These are phyloP conservation scores for Lytechinus pictus DNA, from an alignment of 35 echinoderm and acorn worm species.

Conservation along the genomic window DNA sequence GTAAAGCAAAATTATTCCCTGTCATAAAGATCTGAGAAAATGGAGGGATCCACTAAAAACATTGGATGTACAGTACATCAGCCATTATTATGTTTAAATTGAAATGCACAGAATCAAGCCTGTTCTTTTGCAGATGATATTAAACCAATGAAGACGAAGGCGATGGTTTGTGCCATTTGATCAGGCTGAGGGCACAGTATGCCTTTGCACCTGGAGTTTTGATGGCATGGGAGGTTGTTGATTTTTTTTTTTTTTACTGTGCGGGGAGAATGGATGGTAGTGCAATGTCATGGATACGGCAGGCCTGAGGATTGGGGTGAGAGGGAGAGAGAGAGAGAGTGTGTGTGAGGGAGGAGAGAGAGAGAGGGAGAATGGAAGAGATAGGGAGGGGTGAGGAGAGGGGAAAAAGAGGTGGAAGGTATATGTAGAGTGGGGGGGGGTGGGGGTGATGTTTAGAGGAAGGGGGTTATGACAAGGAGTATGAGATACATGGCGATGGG, in stretches of 20 bases:
- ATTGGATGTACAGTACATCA: neutral
- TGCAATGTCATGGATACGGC: neutral
- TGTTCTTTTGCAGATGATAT: neutral
- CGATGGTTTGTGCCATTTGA: neutral
- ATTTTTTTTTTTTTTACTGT: neutral
- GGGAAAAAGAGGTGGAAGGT: neutral
- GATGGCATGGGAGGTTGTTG: neutral
- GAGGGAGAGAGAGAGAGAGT: neutral
- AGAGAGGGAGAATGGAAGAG: neutral
- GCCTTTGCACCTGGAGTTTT: neutral
- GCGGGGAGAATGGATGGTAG: neutral
- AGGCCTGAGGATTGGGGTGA: neutral
- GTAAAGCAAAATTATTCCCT: too few species aligned
- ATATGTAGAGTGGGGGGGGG: neutral
- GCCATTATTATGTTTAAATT: neutral
- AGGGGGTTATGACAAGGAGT: neutral
- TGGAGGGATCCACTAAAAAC: too few species aligned
- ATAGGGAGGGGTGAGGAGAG: neutral
- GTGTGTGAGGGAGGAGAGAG: neutral
- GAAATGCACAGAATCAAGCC: neutral
- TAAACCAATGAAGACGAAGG: neutral
- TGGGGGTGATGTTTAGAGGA: neutral
- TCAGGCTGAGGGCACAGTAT: neutral
- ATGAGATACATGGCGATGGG: neutral
- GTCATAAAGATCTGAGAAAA: too few species aligned